phyloP scores from a whole-genome alignment of 2,797 vertebrate genomes.

The Bradypus variegatus region DNA sequence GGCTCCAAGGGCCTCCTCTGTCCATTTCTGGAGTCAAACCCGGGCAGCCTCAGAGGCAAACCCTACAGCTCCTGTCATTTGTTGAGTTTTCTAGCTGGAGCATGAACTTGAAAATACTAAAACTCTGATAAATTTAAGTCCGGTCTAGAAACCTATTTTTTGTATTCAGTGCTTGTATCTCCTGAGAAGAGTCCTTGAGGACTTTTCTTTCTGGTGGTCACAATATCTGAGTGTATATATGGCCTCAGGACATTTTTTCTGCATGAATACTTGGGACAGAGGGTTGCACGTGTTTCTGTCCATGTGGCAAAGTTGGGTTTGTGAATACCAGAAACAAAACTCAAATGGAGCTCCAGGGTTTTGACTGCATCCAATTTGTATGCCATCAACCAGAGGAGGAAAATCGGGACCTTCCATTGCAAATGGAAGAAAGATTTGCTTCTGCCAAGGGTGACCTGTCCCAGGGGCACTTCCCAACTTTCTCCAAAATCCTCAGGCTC shows the following conservation, averaged over 20 bases:
- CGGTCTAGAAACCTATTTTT: not conserved
- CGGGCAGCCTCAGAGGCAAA: not conserved
- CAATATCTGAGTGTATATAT: not conserved
- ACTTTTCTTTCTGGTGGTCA: not conserved
- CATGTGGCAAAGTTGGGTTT: not conserved
- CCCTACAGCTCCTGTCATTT: not conserved
- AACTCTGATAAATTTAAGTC: not conserved
- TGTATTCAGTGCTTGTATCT: not conserved
- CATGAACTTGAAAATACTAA: not conserved
- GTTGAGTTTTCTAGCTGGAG: not conserved
- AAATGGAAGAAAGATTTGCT: not conserved
- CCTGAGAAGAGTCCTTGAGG: not conserved
- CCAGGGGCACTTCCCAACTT: not conserved
- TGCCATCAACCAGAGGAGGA: not conserved
- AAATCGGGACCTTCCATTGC: not conserved
- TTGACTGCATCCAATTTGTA: not conserved
- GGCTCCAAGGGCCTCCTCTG: not conserved
- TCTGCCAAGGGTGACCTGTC: not conserved
- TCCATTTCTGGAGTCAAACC: not conserved
- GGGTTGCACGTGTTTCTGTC: not conserved
- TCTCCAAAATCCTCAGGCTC: not conserved
- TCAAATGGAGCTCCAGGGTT: not conserved
- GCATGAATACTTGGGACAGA: not conserved
- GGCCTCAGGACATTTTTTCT: not conserved
- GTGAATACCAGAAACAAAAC: not conserved